phyloP scores from a whole-genome alignment of 2,888 invertebrate genomes.

The Cordilura impudica region DNA sequence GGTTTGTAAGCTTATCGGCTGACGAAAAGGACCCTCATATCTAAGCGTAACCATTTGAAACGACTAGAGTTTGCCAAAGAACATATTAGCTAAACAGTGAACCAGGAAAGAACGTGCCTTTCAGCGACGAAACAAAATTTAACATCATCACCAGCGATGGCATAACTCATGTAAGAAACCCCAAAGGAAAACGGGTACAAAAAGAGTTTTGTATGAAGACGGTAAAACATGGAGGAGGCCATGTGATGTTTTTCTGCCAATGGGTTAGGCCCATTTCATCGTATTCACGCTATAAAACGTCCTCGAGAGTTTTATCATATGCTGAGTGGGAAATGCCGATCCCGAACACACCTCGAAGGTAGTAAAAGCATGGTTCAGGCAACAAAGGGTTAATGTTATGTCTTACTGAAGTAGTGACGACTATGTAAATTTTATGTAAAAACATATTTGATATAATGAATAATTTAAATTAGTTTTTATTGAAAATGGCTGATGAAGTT shows the following conservation, averaged over 20 bases:
- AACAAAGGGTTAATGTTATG: not conserved
- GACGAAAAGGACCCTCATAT: not conserved
- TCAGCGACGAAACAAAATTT: constrained; percentile 10
- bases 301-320: not conserved
- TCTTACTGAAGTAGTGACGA: no score
- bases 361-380: no score
- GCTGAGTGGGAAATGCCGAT: not conserved
- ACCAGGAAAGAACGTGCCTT: not conserved
- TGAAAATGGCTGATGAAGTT: no score
- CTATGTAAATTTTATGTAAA: no score
- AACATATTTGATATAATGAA: no score
- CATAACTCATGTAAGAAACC: constrained; percentile 3
- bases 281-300: no score
- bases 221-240: not conserved
- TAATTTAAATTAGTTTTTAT: no score
- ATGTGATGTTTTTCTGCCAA: not conserved
- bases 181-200: constrained; percentile 12
- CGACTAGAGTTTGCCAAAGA: constrained; percentile 7
- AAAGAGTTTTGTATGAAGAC: not conserved
- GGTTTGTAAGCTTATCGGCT: not conserved
- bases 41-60: constrained; percentile 10
- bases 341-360: no score
- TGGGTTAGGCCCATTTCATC: no score
- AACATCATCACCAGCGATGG: constrained; percentile 3
- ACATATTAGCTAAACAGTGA: not conserved